Evolutionary conservation across 2,888 invertebrate species (phyloP), one percentile per base, ranked within the genome.

Genomic region (Eretmocerus hayati): DNA sequence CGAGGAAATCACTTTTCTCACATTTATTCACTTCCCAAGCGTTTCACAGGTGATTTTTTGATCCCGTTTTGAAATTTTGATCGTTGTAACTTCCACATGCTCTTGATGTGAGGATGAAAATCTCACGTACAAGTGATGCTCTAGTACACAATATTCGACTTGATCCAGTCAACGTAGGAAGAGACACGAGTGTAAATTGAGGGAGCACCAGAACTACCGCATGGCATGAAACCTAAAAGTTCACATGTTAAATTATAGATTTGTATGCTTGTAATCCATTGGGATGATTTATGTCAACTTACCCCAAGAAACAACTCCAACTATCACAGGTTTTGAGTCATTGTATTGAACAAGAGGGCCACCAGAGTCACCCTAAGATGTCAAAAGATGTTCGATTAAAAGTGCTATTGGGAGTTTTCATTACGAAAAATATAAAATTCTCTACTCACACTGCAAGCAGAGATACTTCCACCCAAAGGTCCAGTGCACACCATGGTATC

Each of bases 281-380:
- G 76, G 76, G 23, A 72, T 61, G 21, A 67, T 66, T 19, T 65
- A n/a, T n/a, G n/a, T n/a, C n/a, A n/a, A n/a, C n/a, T n/a, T n/a
- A n/a, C n/a, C 60, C 71, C 76, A 54, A 72, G 78, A 62, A 80
- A 85, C 68, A 65, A 75, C 50, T 74, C 81, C 58, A 2, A 51
- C 32, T 80, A 87, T 65, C 83, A 86, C 73, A 75, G 81, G 58
- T 75, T 82, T 56, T 76, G 78, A 21, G 82, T 84, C 2, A 4
- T 46, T 46, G 15, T 43, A 52, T 16, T 72, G 58, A 19, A 77
- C 75, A n/a, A 78, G 52, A 0, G 78, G 78, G 2, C 78, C 78
- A 2, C 78, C 78, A 0, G 77, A 77, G 54, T 78, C 78, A 41
- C 78, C 78, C 78, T 78, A 62, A n/a, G 31, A n/a, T n/a, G n/a